Percentiles rank a stretch among this genome's conserved stretches.
Evolutionary conservation across 2,113 vertebrate species (phyloP).

Genomic region (Cygnus buccinator): DNA sequence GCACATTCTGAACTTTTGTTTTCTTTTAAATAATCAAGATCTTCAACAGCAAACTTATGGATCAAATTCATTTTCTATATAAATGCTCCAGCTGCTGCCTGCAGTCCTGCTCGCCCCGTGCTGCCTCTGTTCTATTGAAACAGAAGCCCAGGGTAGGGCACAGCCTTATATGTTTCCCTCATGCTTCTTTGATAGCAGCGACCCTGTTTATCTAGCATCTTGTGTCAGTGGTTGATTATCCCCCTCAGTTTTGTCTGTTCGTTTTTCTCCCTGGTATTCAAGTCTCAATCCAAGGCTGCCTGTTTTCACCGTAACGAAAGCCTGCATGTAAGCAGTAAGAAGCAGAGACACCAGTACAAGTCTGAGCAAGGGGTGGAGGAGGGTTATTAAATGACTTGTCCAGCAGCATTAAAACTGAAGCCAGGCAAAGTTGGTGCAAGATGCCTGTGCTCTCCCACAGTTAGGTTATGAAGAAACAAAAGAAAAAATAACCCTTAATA

Average conservation of each 20-base stretch:
- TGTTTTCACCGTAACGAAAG: not conserved
- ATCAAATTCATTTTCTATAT: not conserved
- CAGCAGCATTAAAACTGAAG: not conserved
- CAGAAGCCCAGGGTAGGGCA: not conserved
- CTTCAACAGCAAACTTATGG: not conserved
- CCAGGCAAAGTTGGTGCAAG: not conserved
- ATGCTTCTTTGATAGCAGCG: not conserved
- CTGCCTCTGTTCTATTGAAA: not conserved
- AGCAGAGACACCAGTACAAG: not conserved
- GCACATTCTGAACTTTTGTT: not conserved
- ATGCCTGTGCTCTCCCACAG: not conserved
- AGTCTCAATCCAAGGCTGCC: not conserved
- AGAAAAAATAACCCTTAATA: not conserved
- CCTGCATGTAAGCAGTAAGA: not conserved
- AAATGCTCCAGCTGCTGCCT: not conserved
- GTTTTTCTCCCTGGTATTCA: not conserved
- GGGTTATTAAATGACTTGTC: not conserved
- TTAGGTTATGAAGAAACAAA: not conserved
- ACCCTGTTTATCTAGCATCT: not conserved
- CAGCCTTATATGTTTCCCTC: not conserved
- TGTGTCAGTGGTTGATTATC: not conserved
- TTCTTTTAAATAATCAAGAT: not conserved
- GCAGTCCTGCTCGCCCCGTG: fast-evolving
- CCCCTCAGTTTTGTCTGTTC: not conserved
- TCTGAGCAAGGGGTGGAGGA: not conserved